A percentile compares a stretch with the other conserved stretches of the same genome.
Conservation (phyloP, 2,888 invertebrate species). For the Shargacucullia verbasci region DNA sequence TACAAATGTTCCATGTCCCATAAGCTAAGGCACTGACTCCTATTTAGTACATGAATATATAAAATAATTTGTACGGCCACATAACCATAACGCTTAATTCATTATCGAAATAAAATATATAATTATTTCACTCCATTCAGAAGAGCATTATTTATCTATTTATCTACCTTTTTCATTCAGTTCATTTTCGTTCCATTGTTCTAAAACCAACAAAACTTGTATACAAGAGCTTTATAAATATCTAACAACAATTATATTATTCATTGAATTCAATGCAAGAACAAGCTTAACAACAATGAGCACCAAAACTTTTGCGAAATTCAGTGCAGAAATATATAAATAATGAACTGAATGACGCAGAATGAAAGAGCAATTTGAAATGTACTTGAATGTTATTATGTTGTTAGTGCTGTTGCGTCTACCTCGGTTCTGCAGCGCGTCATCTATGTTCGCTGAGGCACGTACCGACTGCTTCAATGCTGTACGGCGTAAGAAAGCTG, state of each 20-base stretch:
- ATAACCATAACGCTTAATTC: neutral
- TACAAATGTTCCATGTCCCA: constrained; percentile 35
- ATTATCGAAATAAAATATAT: constrained; percentile 3
- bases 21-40: constrained; percentile 14
- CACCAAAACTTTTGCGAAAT: constrained; percentile 35
- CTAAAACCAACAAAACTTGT: constrained; percentile 57
- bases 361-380: constrained; percentile 27
- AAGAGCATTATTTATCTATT: constrained; percentile 37
- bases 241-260: constrained; percentile 59
- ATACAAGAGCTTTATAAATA: constrained; percentile 52
- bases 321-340: constrained; percentile 36
- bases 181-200: constrained; percentile 58
- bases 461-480: no score
- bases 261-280: constrained; percentile 56
- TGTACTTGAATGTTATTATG: constrained; percentile 28
- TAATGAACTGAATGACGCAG: constrained; percentile 1
- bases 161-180: constrained; percentile 22
- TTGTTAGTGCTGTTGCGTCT: no score
- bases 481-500: no score
- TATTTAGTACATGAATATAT: constrained; percentile 24
- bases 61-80: constrained; percentile 6
- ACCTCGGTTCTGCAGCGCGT: no score
- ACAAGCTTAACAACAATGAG: constrained; percentile 47
- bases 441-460: no score
- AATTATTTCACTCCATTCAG: constrained; percentile 17